A percentile compares a stretch with the other conserved stretches of the same genome.
Conservation (phyloP, 2,888 invertebrate genomes). For the Drosophila neonasuta region DNA sequence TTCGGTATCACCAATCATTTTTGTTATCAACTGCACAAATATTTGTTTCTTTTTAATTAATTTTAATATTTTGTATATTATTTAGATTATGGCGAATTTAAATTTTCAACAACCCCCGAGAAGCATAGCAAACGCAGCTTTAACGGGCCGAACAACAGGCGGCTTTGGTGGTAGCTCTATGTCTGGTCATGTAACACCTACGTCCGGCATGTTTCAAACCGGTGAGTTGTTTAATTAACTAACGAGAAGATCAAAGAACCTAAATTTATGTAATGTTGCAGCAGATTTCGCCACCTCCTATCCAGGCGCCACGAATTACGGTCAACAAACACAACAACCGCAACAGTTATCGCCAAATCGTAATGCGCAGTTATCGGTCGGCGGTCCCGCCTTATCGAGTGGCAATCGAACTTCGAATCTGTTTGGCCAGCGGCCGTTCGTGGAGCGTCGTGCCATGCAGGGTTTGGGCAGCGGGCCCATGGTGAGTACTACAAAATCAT, state of each 20-base stretch:
- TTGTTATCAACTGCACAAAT: too few relatives aligned
- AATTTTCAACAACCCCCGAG: conserved; percentile 94
- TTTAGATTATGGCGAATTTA: conserved; percentile 94
- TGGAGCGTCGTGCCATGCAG: conserved; percentile 88
- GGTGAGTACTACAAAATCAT: conserved; percentile 66
- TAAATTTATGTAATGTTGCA: background rate
- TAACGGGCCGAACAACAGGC: conserved; percentile 86
- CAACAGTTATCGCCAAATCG: conserved; percentile 85
- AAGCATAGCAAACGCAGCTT: conserved; percentile 91
- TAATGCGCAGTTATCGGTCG: conserved; percentile 83
- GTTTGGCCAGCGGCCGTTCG: conserved; percentile 91
- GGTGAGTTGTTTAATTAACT: conserved; percentile 63
- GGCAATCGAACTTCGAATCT: conserved; percentile 84
- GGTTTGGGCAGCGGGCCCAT: conserved; percentile 82
- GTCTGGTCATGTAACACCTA: conserved; percentile 90
- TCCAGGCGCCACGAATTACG: conserved; percentile 82
- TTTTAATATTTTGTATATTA: background rate
- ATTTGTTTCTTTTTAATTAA: background rate
- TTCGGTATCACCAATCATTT: too few relatives aligned
- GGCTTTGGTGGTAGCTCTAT: conserved; percentile 87
- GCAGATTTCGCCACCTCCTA: conserved; percentile 64
- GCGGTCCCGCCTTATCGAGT: conserved; percentile 84
- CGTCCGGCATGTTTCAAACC: conserved; percentile 85
- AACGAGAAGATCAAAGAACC: background rate
- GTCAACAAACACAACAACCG: conserved; percentile 82